Percentiles rank a stretch among this genome's conserved stretches.
Conservation (phyloP, 2,113 vertebrate species). For the Gadus chalcogrammus region DNA sequence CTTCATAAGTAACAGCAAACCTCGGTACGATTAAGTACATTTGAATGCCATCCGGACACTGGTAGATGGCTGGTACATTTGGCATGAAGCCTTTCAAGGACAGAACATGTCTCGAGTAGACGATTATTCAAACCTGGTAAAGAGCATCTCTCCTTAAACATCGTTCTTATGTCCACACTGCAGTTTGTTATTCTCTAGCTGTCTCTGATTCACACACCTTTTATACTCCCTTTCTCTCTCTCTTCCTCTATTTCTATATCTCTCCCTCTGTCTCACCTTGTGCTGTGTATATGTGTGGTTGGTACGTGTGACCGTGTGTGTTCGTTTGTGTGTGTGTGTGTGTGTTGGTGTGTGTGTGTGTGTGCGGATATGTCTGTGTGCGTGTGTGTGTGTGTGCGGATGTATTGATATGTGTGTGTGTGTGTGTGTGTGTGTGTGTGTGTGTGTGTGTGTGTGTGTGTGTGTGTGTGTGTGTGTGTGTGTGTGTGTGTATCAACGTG, state of each 20-base stretch:
- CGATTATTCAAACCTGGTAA: slow-evolving; percentile 8
- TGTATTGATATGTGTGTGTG: background rate
- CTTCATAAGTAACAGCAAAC: slow-evolving; percentile 62
- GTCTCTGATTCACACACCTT: slow-evolving; percentile 1
- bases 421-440: background rate
- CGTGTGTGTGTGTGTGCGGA: background rate
- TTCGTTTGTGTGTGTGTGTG: slow-evolving; percentile 15
- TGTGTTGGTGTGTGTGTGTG: slow-evolving; percentile 4
- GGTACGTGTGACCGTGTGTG: slow-evolving; percentile 19
- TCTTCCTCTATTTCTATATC: background rate
- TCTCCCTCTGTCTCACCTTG: slow-evolving; percentile 28
- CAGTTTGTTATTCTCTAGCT: background rate
- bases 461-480: slow-evolving; percentile 18
- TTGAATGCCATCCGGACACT: slow-evolving; percentile 35
- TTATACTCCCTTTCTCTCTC: background rate
- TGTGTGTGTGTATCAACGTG: slow-evolving; percentile 27
- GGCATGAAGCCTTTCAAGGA: slow-evolving; percentile 32
- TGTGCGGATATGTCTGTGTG: background rate
- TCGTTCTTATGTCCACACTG: background rate
- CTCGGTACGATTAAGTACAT: slow-evolving; percentile 30
- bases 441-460: slow-evolving; percentile 18
- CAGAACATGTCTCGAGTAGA: slow-evolving; percentile 23
- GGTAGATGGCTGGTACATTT: slow-evolving; percentile 13
- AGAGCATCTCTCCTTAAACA: background rate
- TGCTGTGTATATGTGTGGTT: background rate